Evolutionary conservation across 2,888 invertebrate genomes (phyloP).

Genomic region (Cephus pulcher): DNA sequence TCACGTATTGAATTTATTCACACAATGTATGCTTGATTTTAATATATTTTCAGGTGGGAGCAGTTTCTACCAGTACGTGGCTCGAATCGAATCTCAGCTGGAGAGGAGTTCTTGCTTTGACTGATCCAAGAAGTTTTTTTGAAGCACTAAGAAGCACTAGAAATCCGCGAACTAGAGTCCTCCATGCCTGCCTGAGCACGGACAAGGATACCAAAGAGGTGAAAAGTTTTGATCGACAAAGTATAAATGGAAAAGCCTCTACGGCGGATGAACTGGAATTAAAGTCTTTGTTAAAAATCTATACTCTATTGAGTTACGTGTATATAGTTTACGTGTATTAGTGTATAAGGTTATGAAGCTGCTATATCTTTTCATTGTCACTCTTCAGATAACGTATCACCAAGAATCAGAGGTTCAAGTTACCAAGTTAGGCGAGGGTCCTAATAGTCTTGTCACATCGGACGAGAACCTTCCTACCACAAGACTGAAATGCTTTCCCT

Average conservation of each 20-base stretch:
- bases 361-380: background rate
- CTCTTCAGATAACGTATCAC: constrained; percentile 58
- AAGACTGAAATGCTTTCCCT: constrained; percentile 86
- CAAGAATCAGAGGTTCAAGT: constrained; percentile 63
- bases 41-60: constrained; percentile 70
- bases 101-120: constrained; percentile 81
- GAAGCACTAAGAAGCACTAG: constrained; percentile 68
- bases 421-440: constrained; percentile 62
- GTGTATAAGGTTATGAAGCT: background rate
- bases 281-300: background rate
- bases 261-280: background rate
- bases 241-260: background rate
- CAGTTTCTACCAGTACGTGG: constrained; percentile 79
- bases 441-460: constrained; percentile 56
- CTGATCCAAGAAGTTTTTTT: constrained; percentile 82
- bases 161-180: constrained; percentile 70
- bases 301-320: background rate
- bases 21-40: constrained; percentile 1
- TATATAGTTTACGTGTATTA: background rate
- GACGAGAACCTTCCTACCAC: constrained; percentile 66
- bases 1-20: constrained; percentile 39
- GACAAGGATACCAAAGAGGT: constrained; percentile 83
- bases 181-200: constrained; percentile 85
- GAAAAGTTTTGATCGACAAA: constrained; percentile 16
- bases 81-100: constrained; percentile 78